Evolutionary conservation across 2,797 vertebrate genomes (phyloP).

Genomic region (Urosaurus nigricauda): DNA sequence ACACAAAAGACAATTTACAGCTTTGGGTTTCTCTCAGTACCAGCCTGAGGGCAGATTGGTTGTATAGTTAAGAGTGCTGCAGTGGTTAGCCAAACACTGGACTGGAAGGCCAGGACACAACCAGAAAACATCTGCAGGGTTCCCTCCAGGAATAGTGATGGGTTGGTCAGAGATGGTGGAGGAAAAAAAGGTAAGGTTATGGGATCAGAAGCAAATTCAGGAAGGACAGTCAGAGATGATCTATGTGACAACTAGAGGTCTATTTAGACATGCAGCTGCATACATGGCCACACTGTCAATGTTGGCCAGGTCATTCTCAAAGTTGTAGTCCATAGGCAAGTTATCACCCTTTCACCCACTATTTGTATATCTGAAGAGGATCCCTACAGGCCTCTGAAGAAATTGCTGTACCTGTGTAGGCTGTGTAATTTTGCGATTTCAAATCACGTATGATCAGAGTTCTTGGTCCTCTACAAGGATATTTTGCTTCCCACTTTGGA

Average conservation of each 20-base stretch:
- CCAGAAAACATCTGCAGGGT: neutral
- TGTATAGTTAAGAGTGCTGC: no score
- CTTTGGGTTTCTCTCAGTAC: neutral
- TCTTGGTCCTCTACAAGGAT: neutral
- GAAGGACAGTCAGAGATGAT: neutral
- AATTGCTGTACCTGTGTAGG: neutral
- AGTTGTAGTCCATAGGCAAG: no score
- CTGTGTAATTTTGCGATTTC: neutral
- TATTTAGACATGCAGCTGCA: neutral
- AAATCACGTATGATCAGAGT: neutral
- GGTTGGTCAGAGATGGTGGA: neutral
- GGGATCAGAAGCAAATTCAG: neutral
- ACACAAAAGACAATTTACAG: no score
- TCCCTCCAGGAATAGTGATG: neutral
- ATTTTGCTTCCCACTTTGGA: neutral
- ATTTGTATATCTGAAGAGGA: no score
- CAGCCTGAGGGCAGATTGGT: no score
- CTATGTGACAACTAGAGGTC: neutral
- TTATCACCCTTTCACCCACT: no score
- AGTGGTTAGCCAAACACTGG: neutral
- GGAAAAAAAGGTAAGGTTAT: neutral
- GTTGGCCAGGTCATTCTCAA: no score
- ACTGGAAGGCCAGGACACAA: neutral
- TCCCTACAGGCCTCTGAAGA: no score
- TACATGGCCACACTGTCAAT: no score